phyloP scores from a whole-genome alignment of 1,140 invertebrate genomes.

The Bombus impatiens region DNA sequence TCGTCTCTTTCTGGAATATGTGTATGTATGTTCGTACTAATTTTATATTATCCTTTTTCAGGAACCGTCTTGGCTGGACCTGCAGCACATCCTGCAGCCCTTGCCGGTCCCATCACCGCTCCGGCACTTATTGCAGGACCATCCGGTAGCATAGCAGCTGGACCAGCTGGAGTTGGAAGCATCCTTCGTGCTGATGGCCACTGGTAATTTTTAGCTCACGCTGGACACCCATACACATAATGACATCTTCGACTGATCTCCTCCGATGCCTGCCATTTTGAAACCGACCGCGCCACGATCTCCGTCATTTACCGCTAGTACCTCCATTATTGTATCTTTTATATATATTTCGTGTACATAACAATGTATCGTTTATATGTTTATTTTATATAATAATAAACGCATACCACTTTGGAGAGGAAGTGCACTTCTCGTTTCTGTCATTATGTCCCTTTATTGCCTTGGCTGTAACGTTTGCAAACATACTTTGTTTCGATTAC shows the following conservation, averaged over 20 bases:
- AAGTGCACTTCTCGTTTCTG: neutral
- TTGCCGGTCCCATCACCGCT: constrained; percentile 76
- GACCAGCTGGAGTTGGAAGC: constrained; percentile 70
- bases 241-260: constrained; percentile 69
- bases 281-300: constrained; percentile 71
- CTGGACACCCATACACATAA: neutral
- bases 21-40: neutral
- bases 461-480: neutral
- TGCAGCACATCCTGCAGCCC: constrained; percentile 71
- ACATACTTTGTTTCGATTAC: neutral
- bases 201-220: constrained; percentile 59
- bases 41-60: neutral
- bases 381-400: constrained; percentile 68
- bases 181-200: constrained; percentile 63
- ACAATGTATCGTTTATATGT: constrained; percentile 50
- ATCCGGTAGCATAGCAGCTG: constrained; percentile 77
- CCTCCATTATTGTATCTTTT: constrained; percentile 46
- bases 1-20: too few relatives aligned
- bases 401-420: constrained; percentile 62
- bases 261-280: constrained; percentile 58
- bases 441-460: too few relatives aligned
- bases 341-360: constrained; percentile 22
- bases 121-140: constrained; percentile 79
- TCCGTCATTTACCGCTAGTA: constrained; percentile 77
- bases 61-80: constrained; percentile 77